Percentiles rank a stretch among this genome's conserved stretches.
Conservation (phyloP, 2,888 invertebrate genomes). For the Eupithecia insigniata region DNA sequence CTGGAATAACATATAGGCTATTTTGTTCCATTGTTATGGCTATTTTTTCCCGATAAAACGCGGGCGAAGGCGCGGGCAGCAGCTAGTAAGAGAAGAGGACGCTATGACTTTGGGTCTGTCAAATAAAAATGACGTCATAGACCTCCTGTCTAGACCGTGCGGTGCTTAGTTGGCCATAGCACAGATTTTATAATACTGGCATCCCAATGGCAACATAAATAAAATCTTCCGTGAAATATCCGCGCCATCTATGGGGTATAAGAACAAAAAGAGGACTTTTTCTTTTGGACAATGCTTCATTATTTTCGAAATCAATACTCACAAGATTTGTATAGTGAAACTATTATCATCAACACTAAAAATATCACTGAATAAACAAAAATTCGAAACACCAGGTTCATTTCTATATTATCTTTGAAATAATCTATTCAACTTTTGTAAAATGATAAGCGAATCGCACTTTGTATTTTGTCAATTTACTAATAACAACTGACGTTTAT, state of each 20-base stretch:
- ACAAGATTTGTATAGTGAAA: neutral
- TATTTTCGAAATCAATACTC: neutral
- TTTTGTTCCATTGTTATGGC: no score
- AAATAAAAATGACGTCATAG: neutral
- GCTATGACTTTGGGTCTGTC: neutral
- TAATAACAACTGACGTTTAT: constrained; percentile 2
- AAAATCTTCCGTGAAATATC: neutral
- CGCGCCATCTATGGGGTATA: neutral
- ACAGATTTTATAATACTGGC: no score
- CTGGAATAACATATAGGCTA: no score
- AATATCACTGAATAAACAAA: neutral
- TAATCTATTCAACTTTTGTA: neutral
- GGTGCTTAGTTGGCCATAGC: neutral
- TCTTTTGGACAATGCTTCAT: neutral
- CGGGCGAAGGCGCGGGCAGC: no score
- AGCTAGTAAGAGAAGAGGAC: no score
- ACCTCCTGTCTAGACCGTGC: neutral
- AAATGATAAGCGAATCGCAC: neutral
- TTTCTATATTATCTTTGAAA: neutral
- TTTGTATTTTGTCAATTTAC: neutral
- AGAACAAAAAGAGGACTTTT: neutral
- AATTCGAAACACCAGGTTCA: neutral
- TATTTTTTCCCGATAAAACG: no score
- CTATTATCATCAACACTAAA: neutral
- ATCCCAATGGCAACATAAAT: neutral